Conservation (phyloP, 2,888 invertebrate genomes). For the Leistus spinibarbis region DNA sequence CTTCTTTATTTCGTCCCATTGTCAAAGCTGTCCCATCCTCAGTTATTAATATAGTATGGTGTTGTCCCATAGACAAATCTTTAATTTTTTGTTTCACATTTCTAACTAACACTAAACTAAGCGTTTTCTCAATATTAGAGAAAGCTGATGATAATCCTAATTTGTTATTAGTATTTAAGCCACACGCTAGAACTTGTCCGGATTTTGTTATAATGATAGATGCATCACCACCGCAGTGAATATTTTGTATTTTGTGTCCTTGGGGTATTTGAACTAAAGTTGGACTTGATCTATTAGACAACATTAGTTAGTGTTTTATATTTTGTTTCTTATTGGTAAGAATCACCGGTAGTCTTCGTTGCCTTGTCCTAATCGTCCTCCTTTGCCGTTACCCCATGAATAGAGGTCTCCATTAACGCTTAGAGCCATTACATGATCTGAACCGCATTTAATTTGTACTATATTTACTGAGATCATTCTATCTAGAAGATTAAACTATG, state of each 20-base stretch:
- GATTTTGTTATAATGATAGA: slow-evolving; percentile 66
- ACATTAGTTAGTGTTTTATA: neutral
- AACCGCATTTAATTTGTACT: slow-evolving; percentile 65
- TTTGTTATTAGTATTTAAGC: slow-evolving; percentile 68
- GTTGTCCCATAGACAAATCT: slow-evolving; percentile 64
- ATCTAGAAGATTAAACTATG: slow-evolving; percentile 48
- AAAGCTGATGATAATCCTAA: slow-evolving; percentile 62
- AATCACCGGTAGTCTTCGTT: slow-evolving; percentile 58
- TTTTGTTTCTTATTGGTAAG: neutral
- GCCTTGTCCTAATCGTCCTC: slow-evolving; percentile 67
- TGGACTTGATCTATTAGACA: slow-evolving; percentile 56
- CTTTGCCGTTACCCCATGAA: slow-evolving; percentile 69
- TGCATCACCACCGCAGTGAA: slow-evolving; percentile 67
- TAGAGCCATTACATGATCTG: slow-evolving; percentile 68
- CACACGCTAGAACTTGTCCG: slow-evolving; percentile 68
- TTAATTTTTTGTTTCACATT: slow-evolving; percentile 62
- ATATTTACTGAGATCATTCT: slow-evolving; percentile 65
- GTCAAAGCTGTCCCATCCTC: slow-evolving; percentile 68
- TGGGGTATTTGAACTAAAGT: slow-evolving; percentile 57
- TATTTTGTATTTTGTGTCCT: slow-evolving; percentile 59
- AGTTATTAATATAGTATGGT: slow-evolving; percentile 67
- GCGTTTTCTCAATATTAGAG: slow-evolving; percentile 48
- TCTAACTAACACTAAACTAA: slow-evolving; percentile 52
- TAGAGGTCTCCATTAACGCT: slow-evolving; percentile 66
- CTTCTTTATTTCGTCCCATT: slow-evolving; percentile 68